phyloP scores from a whole-genome alignment of 2,888 invertebrate species.

The Macrophya annulata region DNA sequence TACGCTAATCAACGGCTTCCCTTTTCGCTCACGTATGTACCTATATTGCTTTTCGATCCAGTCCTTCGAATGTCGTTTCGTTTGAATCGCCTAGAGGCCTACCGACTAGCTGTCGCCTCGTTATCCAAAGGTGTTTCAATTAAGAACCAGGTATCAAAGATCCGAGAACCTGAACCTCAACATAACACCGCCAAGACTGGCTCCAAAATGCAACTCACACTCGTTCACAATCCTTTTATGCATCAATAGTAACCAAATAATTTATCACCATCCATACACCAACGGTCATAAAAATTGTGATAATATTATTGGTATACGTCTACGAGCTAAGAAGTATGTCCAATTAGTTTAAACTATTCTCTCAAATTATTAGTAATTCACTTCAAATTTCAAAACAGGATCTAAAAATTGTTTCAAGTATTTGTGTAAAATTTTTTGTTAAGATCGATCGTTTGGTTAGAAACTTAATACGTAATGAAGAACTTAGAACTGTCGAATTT shows the following conservation, averaged over 20 bases:
- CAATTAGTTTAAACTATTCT: neutral
- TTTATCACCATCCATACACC: neutral
- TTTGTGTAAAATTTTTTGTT: too few species aligned
- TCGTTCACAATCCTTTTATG: neutral
- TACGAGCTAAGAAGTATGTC: neutral
- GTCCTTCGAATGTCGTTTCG: constrained; percentile 24
- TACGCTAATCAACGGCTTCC: constrained; percentile 73
- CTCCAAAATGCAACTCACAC: constrained; percentile 20
- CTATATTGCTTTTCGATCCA: constrained; percentile 5
- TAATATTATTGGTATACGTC: neutral
- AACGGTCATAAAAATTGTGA: neutral
- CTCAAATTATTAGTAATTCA: neutral
- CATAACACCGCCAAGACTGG: constrained; percentile 11
- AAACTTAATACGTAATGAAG: neutral
- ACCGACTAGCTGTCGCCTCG: constrained; percentile 46
- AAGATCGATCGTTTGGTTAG: neutral
- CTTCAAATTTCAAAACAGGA: neutral
- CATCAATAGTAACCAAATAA: neutral
- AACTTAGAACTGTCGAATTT: neutral
- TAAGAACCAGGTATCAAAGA: constrained; percentile 41
- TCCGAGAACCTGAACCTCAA: constrained; percentile 29
- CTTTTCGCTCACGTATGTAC: constrained; percentile 46
- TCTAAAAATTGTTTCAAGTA: neutral
- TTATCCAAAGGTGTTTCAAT: constrained; percentile 51
- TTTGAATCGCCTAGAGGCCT: constrained; percentile 20